Conservation (phyloP, 1,140 invertebrate genomes). For the Zaprionus inermis region DNA sequence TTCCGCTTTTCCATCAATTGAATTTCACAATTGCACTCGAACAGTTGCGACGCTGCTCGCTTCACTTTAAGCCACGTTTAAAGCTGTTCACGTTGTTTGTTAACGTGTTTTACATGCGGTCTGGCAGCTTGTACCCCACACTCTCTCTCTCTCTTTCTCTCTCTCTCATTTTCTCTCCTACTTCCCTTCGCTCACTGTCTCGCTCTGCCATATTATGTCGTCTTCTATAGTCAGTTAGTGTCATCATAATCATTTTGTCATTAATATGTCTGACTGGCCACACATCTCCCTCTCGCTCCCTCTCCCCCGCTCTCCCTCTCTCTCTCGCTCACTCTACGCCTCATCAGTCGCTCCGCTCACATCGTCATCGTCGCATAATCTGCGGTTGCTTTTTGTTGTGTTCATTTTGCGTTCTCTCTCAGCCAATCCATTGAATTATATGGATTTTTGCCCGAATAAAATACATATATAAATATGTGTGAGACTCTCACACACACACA, state of each 20-base stretch:
- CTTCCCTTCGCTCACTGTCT: not conserved
- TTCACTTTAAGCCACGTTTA: constrained; percentile 4
- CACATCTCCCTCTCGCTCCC: constrained; percentile 32
- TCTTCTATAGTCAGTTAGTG: constrained; percentile 61
- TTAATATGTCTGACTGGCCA: constrained; percentile 81
- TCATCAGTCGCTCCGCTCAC: constrained; percentile 1
- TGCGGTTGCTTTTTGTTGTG: constrained; percentile 78
- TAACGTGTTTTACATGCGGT: constrained; percentile 26
- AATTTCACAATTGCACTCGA: not conserved
- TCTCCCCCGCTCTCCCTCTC: not conserved
- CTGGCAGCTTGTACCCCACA: not conserved
- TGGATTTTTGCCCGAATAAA: constrained; percentile 76
- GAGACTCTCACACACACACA: constrained; percentile 12
- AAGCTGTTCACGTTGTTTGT: constrained; percentile 1
- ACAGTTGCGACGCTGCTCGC: not conserved
- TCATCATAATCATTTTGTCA: constrained; percentile 84
- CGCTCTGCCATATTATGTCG: not conserved
- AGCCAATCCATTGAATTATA: constrained; percentile 82
- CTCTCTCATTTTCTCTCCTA: not conserved
- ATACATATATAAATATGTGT: constrained; percentile 52
- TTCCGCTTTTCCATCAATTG: not conserved
- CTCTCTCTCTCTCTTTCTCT: not conserved
- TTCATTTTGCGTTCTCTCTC: constrained; percentile 64
- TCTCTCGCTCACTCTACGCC: constrained; percentile 7
- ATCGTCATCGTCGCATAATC: constrained; percentile 59